Conservation (phyloP, 2,113 vertebrate species). For the Aegotheles bennettii region DNA sequence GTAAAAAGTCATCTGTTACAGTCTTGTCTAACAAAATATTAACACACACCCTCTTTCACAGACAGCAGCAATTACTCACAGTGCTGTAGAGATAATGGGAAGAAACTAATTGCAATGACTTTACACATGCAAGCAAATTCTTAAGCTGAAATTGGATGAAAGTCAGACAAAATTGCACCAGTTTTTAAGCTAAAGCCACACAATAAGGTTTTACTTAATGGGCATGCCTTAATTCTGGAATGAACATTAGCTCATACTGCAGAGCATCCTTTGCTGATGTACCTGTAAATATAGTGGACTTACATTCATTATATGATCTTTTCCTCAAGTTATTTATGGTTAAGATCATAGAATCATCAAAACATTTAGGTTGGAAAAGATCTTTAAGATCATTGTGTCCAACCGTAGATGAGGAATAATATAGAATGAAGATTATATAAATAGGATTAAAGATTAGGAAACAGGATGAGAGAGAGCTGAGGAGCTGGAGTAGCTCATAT, state of each 20-base stretch:
- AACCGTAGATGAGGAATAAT: not conserved
- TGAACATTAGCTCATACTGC: not conserved
- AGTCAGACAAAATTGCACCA: not conserved
- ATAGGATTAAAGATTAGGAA: not conserved
- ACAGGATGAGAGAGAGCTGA: not conserved
- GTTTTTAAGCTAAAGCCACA: not conserved
- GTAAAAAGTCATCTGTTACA: slow-evolving; percentile 26
- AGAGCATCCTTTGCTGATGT: not conserved
- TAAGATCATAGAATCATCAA: not conserved
- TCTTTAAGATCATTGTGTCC: too few relatives aligned
- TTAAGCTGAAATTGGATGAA: slow-evolving; percentile 26
- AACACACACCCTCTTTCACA: not conserved
- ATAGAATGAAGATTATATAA: not conserved
- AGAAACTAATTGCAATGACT: slow-evolving; percentile 25
- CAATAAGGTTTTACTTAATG: not conserved
- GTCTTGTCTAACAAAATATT: slow-evolving; percentile 29
- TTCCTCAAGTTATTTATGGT: not conserved
- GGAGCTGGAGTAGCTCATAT: not conserved
- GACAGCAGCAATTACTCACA: slow-evolving; percentile 12
- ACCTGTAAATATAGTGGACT: not conserved
- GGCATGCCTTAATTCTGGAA: not conserved
- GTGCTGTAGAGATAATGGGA: not conserved
- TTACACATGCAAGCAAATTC: not conserved
- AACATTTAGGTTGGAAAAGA: too few relatives aligned
- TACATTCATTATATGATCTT: not conserved